Percentiles rank a stretch among this genome's conserved stretches.
Conservation (phyloP, 2,888 invertebrate genomes). For the Microchrysa polita region DNA sequence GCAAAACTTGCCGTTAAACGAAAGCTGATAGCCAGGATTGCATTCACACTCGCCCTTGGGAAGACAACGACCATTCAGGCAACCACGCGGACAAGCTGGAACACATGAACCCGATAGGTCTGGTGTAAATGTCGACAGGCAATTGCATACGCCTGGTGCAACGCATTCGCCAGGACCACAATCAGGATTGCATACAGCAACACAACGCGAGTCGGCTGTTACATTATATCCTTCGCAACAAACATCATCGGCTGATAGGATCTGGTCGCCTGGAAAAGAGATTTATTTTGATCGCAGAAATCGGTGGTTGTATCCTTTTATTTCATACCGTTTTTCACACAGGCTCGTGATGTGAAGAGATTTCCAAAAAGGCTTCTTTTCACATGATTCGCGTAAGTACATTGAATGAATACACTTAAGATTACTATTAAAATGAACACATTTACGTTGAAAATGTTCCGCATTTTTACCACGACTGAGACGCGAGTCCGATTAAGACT, state of each 20-base stretch:
- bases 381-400: neutral
- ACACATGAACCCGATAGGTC: conserved; percentile 64
- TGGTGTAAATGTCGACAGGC: conserved; percentile 54
- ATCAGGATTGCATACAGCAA: conserved; percentile 39
- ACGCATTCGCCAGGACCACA: conserved; percentile 57
- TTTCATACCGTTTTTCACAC: conserved; percentile 1
- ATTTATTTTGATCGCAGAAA: too few species aligned
- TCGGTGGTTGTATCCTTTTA: neutral
- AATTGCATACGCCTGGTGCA: conserved; percentile 55
- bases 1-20: conserved; percentile 67
- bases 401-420: too few species aligned
- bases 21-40: conserved; percentile 67
- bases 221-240: conserved; percentile 27
- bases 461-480: too few species aligned
- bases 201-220: conserved; percentile 17
- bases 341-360: neutral
- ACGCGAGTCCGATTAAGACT: too few species aligned
- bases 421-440: too few species aligned
- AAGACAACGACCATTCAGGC: conserved; percentile 70
- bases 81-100: conserved; percentile 71
- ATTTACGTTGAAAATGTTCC: too few species aligned
- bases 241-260: neutral
- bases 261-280: neutral
- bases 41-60: conserved; percentile 69
- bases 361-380: conserved; percentile 20